A percentile compares a stretch with the other conserved stretches of the same genome.
phyloP scores from a whole-genome alignment of 1,140 invertebrate species.

The Homalodisca vitripennis region DNA sequence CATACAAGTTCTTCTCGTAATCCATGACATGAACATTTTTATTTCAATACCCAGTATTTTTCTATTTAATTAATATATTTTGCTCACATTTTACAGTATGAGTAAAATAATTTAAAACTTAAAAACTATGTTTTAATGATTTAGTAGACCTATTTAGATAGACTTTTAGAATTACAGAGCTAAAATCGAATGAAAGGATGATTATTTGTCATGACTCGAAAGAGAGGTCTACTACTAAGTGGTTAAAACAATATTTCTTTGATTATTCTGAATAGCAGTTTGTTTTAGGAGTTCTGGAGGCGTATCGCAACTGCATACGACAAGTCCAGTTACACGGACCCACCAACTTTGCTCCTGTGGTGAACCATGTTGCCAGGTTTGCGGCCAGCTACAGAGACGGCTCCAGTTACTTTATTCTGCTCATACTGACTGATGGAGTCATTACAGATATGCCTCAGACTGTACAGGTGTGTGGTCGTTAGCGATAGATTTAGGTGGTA shows the following conservation, averaged over 20 bases:
- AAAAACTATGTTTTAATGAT: no score
- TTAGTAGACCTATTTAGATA: no score
- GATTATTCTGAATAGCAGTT: no score
- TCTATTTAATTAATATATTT: not conserved
- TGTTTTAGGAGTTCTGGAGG: constrained; percentile 48
- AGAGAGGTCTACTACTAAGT: no score
- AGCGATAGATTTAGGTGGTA: not conserved
- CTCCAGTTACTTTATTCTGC: constrained; percentile 61
- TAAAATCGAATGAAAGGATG: no score
- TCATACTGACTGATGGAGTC: constrained; percentile 69
- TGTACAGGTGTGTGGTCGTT: constrained; percentile 54
- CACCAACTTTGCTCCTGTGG: constrained; percentile 65
- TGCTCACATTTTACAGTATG: no score
- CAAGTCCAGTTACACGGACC: constrained; percentile 63
- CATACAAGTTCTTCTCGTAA: no score
- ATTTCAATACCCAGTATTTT: not conserved
- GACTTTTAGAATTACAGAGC: no score
- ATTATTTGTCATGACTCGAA: no score
- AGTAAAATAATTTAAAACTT: no score
- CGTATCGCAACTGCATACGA: constrained; percentile 50
- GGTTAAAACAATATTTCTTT: no score
- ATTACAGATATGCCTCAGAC: constrained; percentile 66
- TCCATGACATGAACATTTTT: no score
- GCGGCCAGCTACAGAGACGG: constrained; percentile 52
- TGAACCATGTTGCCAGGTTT: constrained; percentile 57